A percentile compares a stretch with the other conserved stretches of the same genome.
These are phyloP conservation scores for Aphidoletes aphidimyza DNA, from an alignment of 2,888 invertebrate genomes.

Conservation along the genomic window DNA sequence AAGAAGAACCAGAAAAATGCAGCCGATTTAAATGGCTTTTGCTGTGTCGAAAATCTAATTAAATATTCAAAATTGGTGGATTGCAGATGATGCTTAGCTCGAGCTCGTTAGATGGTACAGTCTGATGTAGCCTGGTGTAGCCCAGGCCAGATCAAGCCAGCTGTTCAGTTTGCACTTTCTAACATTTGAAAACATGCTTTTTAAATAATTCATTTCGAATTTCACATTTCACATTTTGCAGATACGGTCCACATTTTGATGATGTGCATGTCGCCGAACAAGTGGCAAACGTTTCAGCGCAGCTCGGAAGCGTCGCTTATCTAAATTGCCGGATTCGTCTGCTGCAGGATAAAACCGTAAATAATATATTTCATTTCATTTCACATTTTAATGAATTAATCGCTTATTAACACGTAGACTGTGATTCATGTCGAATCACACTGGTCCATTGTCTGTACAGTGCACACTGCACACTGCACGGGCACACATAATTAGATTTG, in stretches of 20 bases:
- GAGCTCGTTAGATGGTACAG: background rate
- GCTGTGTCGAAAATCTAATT: background rate
- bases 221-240: constrained; percentile 58
- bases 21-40: background rate
- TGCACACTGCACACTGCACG: background rate
- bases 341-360: constrained; percentile 75
- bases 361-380: constrained; percentile 58
- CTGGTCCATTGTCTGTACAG: background rate
- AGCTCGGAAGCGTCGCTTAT: constrained; percentile 73
- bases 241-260: constrained; percentile 75
- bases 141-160: too few species aligned
- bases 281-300: constrained; percentile 73
- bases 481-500: constrained; percentile 7
- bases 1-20: background rate
- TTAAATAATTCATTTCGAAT: background rate
- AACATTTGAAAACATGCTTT: background rate
- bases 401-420: constrained; percentile 7
- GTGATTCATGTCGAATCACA: background rate
- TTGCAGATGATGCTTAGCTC: constrained; percentile 10
- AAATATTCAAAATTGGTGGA: constrained; percentile 36
- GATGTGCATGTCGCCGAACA: constrained; percentile 67
- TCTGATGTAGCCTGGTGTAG: too few species aligned
- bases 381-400: constrained; percentile 19
- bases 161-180: background rate
- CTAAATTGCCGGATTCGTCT: constrained; percentile 75